These are phyloP conservation scores for Nemapogon koenigi DNA, from an alignment of 2,888 invertebrate species.

Conservation along the genomic window DNA sequence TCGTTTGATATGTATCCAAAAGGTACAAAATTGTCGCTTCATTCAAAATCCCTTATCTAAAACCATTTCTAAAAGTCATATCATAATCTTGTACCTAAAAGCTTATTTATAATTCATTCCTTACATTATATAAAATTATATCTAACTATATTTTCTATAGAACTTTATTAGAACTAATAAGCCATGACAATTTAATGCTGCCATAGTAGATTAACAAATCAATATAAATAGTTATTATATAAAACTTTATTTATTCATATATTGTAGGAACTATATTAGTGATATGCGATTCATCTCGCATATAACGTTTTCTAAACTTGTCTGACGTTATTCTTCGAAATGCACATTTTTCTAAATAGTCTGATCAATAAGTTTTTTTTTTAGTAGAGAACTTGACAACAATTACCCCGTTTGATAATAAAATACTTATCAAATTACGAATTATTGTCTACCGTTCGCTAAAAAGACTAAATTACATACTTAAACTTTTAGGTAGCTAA, in stretches of 20 bases:
- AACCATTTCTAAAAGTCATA: constrained; percentile 38
- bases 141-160: constrained; percentile 40
- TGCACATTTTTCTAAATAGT: too few species aligned
- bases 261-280: too few species aligned
- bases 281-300: too few species aligned
- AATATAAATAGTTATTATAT: constrained; percentile 1
- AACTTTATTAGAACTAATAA: constrained; percentile 29
- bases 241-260: too few species aligned
- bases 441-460: too few species aligned
- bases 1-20: constrained; percentile 15
- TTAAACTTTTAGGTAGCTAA: constrained; percentile 1
- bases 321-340: too few species aligned
- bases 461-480: background rate
- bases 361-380: too few species aligned
- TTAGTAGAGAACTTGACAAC: too few species aligned
- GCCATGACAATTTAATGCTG: constrained; percentile 17
- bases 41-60: constrained; percentile 33
- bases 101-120: constrained; percentile 34
- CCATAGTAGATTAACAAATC: constrained; percentile 1
- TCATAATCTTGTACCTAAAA: constrained; percentile 43
- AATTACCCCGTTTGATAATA: too few species aligned
- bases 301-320: too few species aligned
- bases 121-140: constrained; percentile 16
- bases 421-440: too few species aligned
- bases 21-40: constrained; percentile 27